These are phyloP conservation scores for Hydractinia symbiolongicarpus DNA, from an alignment of 30 jellyfish, hydroid and myxozoan species.

Conservation along the genomic window DNA sequence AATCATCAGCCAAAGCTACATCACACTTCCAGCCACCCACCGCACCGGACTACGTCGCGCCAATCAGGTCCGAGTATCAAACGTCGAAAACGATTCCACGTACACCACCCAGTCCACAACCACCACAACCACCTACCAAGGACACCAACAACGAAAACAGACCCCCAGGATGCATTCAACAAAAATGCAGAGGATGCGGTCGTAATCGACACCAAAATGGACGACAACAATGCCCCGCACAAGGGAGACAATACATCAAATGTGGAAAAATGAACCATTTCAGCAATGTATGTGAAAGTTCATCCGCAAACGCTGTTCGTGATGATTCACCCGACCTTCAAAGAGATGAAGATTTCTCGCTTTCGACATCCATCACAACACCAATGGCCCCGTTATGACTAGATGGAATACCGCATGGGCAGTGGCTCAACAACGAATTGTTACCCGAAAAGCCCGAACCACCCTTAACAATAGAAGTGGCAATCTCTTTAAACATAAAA, in stretches of 20 bases:
- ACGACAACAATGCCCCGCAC: slow-evolving; percentile 2
- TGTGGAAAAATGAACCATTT: slow-evolving; percentile 1
- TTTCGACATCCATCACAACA: background rate
- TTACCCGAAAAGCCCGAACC: background rate
- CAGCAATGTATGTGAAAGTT: background rate
- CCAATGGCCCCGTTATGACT: background rate
- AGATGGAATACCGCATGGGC: slow-evolving; percentile 1
- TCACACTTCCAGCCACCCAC: no score
- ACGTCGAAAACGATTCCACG: no score
- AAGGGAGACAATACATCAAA: background rate
- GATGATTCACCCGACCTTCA: background rate
- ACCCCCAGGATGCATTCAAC: no score
- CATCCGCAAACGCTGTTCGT: background rate
- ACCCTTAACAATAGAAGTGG: background rate
- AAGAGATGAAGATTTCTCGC: background rate
- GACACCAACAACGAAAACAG: background rate
- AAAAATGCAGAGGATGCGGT: slow-evolving; percentile 6
- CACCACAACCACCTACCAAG: no score
- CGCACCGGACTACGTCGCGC: no score
- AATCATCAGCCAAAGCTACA: no score
- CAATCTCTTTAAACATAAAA: background rate
- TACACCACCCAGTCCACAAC: no score
- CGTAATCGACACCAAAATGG: background rate
- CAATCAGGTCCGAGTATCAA: no score
- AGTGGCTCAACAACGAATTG: background rate